Conservation (phyloP, 1,140 invertebrate species). For the Drosophila truncata region DNA sequence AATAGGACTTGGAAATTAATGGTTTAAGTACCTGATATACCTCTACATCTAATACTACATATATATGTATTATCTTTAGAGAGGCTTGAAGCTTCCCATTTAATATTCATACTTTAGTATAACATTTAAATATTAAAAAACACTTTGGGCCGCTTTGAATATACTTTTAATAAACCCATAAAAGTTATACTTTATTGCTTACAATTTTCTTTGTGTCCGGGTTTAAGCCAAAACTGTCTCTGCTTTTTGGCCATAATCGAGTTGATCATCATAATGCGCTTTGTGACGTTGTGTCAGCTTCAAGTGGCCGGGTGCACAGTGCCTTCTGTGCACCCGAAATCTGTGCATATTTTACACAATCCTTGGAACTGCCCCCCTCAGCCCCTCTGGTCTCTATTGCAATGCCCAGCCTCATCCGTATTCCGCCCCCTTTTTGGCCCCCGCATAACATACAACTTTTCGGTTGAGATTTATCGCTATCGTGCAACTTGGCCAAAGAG, state of each 20-base stretch:
- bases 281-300: slow-evolving; percentile 76
- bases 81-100: background rate
- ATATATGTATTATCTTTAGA: background rate
- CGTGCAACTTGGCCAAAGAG: slow-evolving; percentile 67
- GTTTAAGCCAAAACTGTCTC: slow-evolving; percentile 30
- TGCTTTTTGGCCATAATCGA: slow-evolving; percentile 51
- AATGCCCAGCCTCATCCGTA: slow-evolving; percentile 4
- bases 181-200: background rate
- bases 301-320: slow-evolving; percentile 55
- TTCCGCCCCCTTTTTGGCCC: background rate
- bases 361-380: slow-evolving; percentile 24
- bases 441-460: slow-evolving; percentile 60
- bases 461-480: slow-evolving; percentile 77
- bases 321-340: slow-evolving; percentile 46
- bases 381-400: background rate
- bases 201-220: slow-evolving; percentile 6
- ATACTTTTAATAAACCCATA: background rate
- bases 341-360: slow-evolving; percentile 80
- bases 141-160: background rate
- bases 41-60: background rate
- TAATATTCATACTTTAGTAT: background rate
- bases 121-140: background rate
- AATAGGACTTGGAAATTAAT: background rate
- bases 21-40: background rate
- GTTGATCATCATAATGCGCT: slow-evolving; percentile 79